Evolutionary conservation across 2,797 vertebrate species (phyloP), one percentile per base, ranked within the genome.

Genomic region (Darevskia nairensis): DNA sequence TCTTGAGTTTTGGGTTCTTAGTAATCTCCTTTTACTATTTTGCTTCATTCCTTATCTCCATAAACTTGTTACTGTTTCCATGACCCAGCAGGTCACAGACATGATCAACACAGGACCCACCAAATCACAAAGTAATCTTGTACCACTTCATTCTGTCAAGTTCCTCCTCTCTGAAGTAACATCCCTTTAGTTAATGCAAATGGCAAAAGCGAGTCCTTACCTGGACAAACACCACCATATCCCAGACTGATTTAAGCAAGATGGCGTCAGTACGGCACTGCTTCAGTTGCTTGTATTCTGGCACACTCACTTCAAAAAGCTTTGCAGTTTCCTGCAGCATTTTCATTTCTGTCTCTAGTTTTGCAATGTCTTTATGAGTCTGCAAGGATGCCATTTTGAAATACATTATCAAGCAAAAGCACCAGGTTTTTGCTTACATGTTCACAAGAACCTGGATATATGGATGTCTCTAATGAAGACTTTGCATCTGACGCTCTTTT

Each of bases 241-340:
- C 97, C 97, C 97, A 98, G 68, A 97, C 95, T 4, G 95, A 96
- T 94, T 97, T 98, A 87, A 97, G 95, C 64, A 97, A 96, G 89
- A 96, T 94, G 46, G 97, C 95, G 90, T 97, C 96, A 27, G 95
- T 95, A 84, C 97, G 97, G 92, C 97, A 97, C 85, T 96, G 96
- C 10, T 94, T 94, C 27, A 98, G 96, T 91, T 97, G 97, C 90
- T 97, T 98, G 94, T 98, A 98, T 84, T 98, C 97, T 11, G 97
- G 96, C 80, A 97, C 94, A 87, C 94, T 97, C 92, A 97, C 97
- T 93, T 98, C 97, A 88, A 98, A 98, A 85, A 97, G 96, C 89
- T 96, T 94, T 25, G 97, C 97, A 0, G 97, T 98, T 92, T 97
- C 96, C 88, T 96, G 97, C 93, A 98, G 94, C 23, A 44, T 96